These are phyloP conservation scores for Heteronetta atricapilla DNA, from an alignment of 2,113 vertebrate genomes.

Conservation along the genomic window DNA sequence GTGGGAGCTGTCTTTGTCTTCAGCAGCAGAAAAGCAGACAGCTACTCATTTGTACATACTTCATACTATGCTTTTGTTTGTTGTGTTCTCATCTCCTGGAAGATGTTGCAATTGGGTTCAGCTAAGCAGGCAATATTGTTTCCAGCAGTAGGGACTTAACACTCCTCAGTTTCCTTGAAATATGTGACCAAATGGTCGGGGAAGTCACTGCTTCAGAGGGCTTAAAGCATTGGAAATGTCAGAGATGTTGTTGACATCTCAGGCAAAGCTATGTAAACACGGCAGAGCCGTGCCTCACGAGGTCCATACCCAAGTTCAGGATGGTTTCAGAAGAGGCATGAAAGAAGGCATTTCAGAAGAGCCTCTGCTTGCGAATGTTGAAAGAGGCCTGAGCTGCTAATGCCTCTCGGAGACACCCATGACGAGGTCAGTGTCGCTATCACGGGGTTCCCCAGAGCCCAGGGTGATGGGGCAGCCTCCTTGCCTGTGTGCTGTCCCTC, in stretches of 20 bases:
- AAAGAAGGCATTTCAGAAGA: no score
- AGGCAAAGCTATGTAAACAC: not conserved
- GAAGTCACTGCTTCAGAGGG: not conserved
- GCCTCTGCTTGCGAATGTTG: not conserved
- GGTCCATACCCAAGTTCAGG: not conserved
- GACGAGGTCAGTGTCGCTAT: not conserved
- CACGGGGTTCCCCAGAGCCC: fast-evolving
- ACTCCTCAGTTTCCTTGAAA: not conserved
- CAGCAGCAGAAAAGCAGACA: not conserved
- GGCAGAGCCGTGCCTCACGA: fast-evolving
- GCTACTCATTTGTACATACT: not conserved
- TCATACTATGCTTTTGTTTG: not conserved
- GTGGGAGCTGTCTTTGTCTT: not conserved
- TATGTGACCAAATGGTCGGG: not conserved
- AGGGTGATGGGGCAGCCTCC: not conserved
- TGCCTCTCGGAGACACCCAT: not conserved
- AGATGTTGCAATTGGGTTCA: not conserved
- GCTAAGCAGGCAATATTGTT: not conserved
- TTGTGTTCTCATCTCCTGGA: not conserved
- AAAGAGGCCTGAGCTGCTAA: not conserved
- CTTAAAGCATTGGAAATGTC: not conserved
- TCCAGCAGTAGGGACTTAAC: not conserved
- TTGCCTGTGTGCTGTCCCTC: fast-evolving
- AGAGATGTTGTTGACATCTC: not conserved
- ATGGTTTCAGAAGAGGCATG: not conserved